Conservation (phyloP, 2,797 vertebrate species). For the Leptoclinus maculatus region DNA sequence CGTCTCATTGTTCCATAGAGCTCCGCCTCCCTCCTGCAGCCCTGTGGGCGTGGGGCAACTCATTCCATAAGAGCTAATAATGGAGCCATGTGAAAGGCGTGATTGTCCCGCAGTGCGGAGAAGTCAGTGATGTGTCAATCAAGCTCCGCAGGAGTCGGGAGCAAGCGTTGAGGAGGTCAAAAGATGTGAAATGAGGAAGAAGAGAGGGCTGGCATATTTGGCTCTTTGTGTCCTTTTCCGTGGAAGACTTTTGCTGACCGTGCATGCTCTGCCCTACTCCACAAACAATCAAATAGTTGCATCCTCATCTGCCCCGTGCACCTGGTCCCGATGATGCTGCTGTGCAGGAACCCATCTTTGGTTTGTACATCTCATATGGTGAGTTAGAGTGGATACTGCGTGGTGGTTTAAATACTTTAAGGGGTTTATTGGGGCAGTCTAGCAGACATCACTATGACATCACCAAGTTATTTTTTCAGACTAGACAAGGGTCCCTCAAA, state of each 20-base stretch:
- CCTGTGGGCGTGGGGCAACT: conserved; percentile 11
- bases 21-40: conserved; percentile 10
- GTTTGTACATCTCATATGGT: neutral
- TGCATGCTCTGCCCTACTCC: conserved; percentile 60
- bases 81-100: conserved; percentile 31
- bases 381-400: neutral
- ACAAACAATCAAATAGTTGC: conserved; percentile 22
- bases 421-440: neutral
- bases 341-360: neutral
- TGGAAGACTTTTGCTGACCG: conserved; percentile 47
- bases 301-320: conserved; percentile 47
- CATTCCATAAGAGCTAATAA: conserved; percentile 42
- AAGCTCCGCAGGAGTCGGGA: conserved; percentile 13
- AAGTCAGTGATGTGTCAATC: conserved; percentile 44
- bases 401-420: neutral
- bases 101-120: conserved; percentile 10
- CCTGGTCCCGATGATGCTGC: conserved; percentile 48
- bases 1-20: conserved; percentile 12
- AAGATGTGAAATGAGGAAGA: conserved; percentile 3
- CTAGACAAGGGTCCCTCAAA: too few relatives aligned
- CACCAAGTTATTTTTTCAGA: too few relatives aligned
- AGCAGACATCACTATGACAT: neutral
- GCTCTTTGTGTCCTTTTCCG: conserved; percentile 16
- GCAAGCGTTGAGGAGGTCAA: conserved; percentile 1
- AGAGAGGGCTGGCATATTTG: neutral